Conservation (phyloP, 2,113 vertebrate species). For the Ginglymostoma cirratum region DNA sequence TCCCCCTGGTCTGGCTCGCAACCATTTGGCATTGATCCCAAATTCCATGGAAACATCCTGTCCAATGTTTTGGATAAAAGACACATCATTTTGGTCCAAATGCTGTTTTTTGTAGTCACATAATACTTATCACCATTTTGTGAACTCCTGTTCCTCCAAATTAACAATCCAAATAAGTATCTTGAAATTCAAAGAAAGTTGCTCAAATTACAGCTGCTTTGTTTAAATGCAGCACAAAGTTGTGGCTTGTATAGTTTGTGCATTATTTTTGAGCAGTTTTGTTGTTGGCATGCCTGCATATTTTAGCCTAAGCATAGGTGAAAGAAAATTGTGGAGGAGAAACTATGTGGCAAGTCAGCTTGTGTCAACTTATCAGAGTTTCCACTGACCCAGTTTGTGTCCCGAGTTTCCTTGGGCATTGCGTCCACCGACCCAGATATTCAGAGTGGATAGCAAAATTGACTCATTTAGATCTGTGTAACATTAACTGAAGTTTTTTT, state of each 20-base stretch:
- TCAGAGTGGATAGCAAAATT: neutral
- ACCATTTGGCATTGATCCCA: neutral
- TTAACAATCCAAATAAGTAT: neutral
- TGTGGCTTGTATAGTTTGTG: neutral
- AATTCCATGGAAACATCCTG: neutral
- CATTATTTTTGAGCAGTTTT: neutral
- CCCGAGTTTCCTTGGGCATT: neutral
- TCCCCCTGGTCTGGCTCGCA: too few species aligned
- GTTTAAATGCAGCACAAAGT: neutral
- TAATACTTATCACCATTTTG: neutral
- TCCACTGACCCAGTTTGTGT: neutral
- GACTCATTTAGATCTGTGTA: neutral
- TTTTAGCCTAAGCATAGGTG: neutral
- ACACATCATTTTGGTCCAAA: neutral
- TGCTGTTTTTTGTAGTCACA: neutral
- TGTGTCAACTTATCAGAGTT: neutral
- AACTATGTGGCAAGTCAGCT: neutral
- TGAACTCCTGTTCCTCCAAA: neutral
- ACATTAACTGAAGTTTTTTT: neutral
- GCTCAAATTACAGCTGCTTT: neutral
- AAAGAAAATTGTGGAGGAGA: neutral
- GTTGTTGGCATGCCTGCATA: neutral
- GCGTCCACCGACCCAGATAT: constrained; percentile 3
- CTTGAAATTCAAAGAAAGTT: neutral
- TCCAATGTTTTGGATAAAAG: neutral